These are phyloP conservation scores for Linurgus olivaceus DNA, from an alignment of 2,797 vertebrate genomes.

Conservation along the genomic window DNA sequence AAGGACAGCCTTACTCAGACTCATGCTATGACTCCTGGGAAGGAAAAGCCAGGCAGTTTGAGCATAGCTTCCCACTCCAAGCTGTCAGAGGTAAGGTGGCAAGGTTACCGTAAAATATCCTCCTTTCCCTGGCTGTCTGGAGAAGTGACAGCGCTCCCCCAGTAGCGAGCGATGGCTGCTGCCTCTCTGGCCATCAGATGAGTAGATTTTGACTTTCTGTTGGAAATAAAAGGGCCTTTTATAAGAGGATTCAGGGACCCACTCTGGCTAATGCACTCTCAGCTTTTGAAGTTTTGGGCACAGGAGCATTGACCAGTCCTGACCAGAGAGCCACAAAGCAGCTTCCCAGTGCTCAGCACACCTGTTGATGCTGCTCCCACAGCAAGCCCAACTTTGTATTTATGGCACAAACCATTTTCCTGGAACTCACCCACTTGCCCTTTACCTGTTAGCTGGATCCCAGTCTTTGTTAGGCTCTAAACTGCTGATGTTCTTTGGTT, in stretches of 20 bases:
- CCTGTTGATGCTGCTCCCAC: not conserved
- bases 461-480: conserved; percentile 70
- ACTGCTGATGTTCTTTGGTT: conserved; percentile 67
- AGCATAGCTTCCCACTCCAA: not conserved
- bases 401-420: not conserved
- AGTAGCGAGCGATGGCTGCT: conserved; percentile 62
- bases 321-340: not conserved
- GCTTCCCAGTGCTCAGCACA: not conserved
- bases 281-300: not conserved
- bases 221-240: not conserved
- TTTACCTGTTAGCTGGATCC: conserved; percentile 73
- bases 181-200: conserved; percentile 69
- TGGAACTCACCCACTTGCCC: not conserved
- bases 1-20: not conserved
- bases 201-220: conserved; percentile 60
- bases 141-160: conserved; percentile 42
- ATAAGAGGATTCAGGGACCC: not conserved
- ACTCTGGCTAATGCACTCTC: not conserved
- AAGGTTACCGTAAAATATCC: conserved; percentile 54
- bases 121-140: conserved; percentile 56
- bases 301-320: not conserved
- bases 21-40: not conserved
- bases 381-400: not conserved
- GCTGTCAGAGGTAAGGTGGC: not conserved
- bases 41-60: not conserved